A percentile compares a stretch with the other conserved stretches of the same genome.
These are phyloP conservation scores for Lophius piscatorius DNA, from an alignment of 2,113 vertebrate species.

Conservation along the genomic window DNA sequence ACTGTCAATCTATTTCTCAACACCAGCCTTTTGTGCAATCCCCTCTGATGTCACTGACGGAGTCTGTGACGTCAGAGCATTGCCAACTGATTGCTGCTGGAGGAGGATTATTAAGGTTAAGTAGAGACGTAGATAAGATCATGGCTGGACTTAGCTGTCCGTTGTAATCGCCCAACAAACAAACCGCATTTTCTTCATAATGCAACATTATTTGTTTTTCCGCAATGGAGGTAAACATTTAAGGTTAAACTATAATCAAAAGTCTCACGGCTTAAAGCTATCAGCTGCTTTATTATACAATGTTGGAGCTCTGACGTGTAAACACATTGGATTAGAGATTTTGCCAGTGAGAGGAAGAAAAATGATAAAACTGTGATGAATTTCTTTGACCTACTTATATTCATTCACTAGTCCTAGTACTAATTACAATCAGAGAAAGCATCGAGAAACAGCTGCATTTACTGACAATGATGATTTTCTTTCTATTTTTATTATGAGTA, in stretches of 20 bases:
- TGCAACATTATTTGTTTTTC: neutral
- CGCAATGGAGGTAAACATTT: neutral
- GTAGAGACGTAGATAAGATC: constrained; percentile 37
- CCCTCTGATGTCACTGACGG: constrained; percentile 63
- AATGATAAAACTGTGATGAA: constrained; percentile 17
- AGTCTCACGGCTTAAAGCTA: constrained; percentile 3
- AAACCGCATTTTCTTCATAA: neutral
- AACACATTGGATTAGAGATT: constrained; percentile 28
- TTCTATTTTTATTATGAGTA: too few relatives aligned
- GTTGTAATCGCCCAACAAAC: neutral
- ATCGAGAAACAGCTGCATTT: neutral
- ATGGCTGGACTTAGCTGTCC: constrained; percentile 9
- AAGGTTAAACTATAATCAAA: neutral
- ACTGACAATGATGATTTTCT: too few relatives aligned
- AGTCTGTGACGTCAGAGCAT: constrained; percentile 57
- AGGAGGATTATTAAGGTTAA: constrained; percentile 65
- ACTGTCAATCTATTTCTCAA: constrained; percentile 41
- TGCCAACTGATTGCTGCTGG: constrained; percentile 68
- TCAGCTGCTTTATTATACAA: constrained; percentile 2
- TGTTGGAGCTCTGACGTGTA: constrained; percentile 13
- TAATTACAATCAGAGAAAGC: neutral
- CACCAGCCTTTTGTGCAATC: constrained; percentile 52
- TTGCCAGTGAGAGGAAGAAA: constrained; percentile 11
- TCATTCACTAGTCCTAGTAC: constrained; percentile 4
- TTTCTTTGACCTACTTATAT: constrained; percentile 21